Evolutionary conservation across 2,888 invertebrate genomes (phyloP), one percentile per base, ranked within the genome.

Genomic region (Poecilobothrus nobilitatus): DNA sequence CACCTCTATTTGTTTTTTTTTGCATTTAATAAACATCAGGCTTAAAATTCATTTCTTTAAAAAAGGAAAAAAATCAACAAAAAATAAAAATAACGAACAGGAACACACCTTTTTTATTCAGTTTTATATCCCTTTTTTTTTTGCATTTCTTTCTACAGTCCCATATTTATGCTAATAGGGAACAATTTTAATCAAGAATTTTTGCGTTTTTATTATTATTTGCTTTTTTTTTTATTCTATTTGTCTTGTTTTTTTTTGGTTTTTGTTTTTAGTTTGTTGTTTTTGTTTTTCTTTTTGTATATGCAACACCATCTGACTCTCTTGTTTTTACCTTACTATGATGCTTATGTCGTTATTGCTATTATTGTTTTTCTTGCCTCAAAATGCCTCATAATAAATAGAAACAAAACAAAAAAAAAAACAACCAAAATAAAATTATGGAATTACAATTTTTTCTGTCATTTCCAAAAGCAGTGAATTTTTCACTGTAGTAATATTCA

Each of bases 271-370:
- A n/a, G n/a, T n/a, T n/a, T n/a, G 27, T 27, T 27, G 27, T 27
- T 27, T 27, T 27, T 27, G 27, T 27, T 27, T 27, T 27, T 27
- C 3, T 27, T 27, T 27, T 27, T 27, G 27, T 27, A 5, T 27
- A 27, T 53, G 53, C 53, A 53, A 53, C 6, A 53, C 53, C 53
- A 53, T 53, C 53, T 53, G 53, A 53, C 53, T 53, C 53, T 53
- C 2, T 15, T 53, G 15, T 9, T 53, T 53, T 27, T 27, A 27
- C 27, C 27, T 27, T 27, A 27, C 5, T 27, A 27, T 27, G 27
- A 27, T 27, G 27, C 27, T n/a, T n/a, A n/a, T n/a, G n/a, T n/a
- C 27, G 5, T 5, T 2, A 5, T 27, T 27, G 27, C 27, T 27
- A 27, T 4, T 5, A 27, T 27, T 27, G 27, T 27, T 27, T 53